These are phyloP conservation scores for Aradophagus sp. DNA, from an alignment of 1,140 invertebrate genomes.

Conservation along the genomic window DNA sequence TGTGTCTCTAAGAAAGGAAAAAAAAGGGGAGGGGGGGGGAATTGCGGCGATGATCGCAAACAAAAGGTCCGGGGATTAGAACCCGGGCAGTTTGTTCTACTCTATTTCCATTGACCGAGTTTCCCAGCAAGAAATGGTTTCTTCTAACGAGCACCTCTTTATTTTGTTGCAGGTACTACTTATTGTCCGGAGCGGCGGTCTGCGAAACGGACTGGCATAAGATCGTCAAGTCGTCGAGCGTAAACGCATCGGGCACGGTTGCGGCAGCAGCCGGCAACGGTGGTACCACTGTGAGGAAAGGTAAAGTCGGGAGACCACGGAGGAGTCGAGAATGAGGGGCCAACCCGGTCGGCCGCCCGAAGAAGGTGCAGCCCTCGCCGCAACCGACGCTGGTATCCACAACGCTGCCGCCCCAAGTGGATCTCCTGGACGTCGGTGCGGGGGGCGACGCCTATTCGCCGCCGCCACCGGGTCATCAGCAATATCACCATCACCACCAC, in stretches of 20 bases:
- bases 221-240: constrained; percentile 81
- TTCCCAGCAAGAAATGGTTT: constrained; percentile 6
- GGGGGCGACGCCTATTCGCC: constrained; percentile 72
- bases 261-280: constrained; percentile 77
- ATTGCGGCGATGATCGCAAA: too few relatives aligned
- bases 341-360: constrained; percentile 76
- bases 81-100: too few relatives aligned
- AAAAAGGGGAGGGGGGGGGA: too few relatives aligned
- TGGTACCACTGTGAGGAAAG: constrained; percentile 83
- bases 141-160: constrained; percentile 7
- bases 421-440: constrained; percentile 68
- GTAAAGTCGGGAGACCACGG: constrained; percentile 82
- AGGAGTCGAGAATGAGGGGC: constrained; percentile 81
- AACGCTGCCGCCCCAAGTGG: constrained; percentile 57
- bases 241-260: constrained; percentile 71
- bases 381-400: constrained; percentile 62
- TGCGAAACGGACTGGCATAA: constrained; percentile 96
- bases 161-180: constrained; percentile 81
- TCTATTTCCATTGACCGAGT: too few relatives aligned
- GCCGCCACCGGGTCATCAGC: constrained; percentile 73
- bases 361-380: constrained; percentile 70
- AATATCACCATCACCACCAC: constrained; percentile 64
- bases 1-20: too few relatives aligned
- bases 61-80: too few relatives aligned
- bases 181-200: constrained; percentile 87